Conservation (phyloP, 2,888 invertebrate species). For the Dryobotodes eremita region DNA sequence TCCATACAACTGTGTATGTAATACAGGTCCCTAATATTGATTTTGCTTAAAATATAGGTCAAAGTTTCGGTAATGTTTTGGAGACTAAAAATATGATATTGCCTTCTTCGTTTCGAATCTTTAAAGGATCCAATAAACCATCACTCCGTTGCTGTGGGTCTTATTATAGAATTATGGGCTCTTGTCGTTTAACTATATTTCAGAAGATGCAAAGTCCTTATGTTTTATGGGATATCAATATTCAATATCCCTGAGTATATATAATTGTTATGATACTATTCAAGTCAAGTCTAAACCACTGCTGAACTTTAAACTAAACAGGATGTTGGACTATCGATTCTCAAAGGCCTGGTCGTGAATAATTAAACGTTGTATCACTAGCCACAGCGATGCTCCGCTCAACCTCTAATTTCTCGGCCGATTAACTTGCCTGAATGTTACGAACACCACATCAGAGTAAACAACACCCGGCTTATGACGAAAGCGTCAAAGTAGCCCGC, state of each 20-base stretch:
- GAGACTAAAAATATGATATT: conserved; percentile 46
- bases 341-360: conserved; percentile 60
- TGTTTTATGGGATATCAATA: conserved; percentile 33
- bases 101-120: conserved; percentile 32
- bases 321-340: conserved; percentile 58
- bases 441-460: conserved; percentile 51
- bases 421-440: conserved; percentile 65
- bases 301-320: conserved; percentile 24
- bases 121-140: conserved; percentile 38
- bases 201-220: conserved; percentile 7
- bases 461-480: conserved; percentile 21
- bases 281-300: conserved; percentile 6
- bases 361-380: conserved; percentile 66
- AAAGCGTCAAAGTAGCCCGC: too few species aligned
- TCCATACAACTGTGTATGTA: conserved; percentile 17
- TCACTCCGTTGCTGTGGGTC: conserved; percentile 22
- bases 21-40: conserved; percentile 38
- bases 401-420: conserved; percentile 69
- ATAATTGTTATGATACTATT: not conserved
- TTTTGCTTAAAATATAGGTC: conserved; percentile 56
- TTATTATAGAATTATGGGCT: conserved; percentile 24
- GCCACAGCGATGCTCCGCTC: conserved; percentile 48
- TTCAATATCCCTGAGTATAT: conserved; percentile 12
- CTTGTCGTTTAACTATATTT: conserved; percentile 30
- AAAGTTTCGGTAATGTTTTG: conserved; percentile 34